Evolutionary conservation across 2,113 vertebrate genomes (phyloP), one percentile per base, ranked within the genome.

Genomic region (Urocolius indicus): DNA sequence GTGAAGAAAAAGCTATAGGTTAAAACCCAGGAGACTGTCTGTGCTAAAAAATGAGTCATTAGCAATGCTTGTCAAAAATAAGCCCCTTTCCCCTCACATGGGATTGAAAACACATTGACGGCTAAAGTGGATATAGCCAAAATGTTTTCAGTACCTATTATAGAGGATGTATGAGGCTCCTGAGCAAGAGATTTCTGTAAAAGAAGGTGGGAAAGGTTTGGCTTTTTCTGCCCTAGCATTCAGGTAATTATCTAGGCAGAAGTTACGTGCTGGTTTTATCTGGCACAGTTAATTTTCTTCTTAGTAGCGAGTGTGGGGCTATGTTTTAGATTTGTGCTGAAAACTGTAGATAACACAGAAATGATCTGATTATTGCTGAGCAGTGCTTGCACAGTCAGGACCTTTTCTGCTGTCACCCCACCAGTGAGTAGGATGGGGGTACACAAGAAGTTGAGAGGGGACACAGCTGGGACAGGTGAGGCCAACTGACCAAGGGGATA

Each of bases 31-130:
- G 71, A 73, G 91, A 59, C 3, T n/a, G 11, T 36, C 48, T 55
- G 30, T 78, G 71, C 67, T 93, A 75, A 43, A 83, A 58, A 80
- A 73, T 58, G 43, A 66, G 13, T 52, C 23, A 9, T 79, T 82
- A 94, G 38, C 43, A 82, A 48, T 26, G 29, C 23, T 89, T 77
- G 54, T 85, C 78, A 87, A 85, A 93, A 89, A 48, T 52, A 69
- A 76, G 66, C 59, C 29, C 18, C 5, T 78, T 75, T 36, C 16
- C 19, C 46, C 29, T 77, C 22, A 1, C 1, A 1, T 3, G 2
- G 46, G 58, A 89, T 80, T 96, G 75, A 77, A 97, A 96, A 93
- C 71, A 90, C 30, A 59, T 21, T 88, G 87, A 46, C 81, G 84
- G 43, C 66, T 89, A 6, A 34, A 66, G 17, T 17, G 32, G 34